These are phyloP conservation scores for Troides helena DNA, from an alignment of 2,888 invertebrate genomes.

Conservation along the genomic window DNA sequence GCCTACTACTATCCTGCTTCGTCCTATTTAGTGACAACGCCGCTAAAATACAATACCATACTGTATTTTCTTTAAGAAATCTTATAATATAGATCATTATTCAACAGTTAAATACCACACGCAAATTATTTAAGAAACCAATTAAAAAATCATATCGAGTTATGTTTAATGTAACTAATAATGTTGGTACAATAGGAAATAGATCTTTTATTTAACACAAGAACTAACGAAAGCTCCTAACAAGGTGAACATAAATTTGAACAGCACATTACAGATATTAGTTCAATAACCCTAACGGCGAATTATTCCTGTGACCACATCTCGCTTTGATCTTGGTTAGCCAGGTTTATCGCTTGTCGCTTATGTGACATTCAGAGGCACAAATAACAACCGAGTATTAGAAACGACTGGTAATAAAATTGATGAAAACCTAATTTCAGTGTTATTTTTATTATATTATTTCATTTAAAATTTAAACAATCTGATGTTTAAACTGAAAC, in stretches of 20 bases:
- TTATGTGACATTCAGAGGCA: slow-evolving; percentile 3
- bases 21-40: slow-evolving; percentile 12
- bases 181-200: neutral
- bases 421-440: neutral
- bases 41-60: neutral
- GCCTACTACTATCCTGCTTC: slow-evolving; percentile 28
- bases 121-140: neutral
- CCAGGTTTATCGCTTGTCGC: slow-evolving; percentile 11
- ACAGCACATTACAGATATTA: slow-evolving; percentile 12
- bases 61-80: neutral
- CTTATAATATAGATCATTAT: neutral
- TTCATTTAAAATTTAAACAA: too few species aligned
- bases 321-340: slow-evolving; percentile 19
- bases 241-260: slow-evolving; percentile 1
- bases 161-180: neutral
- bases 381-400: slow-evolving; percentile 6
- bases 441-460: neutral
- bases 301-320: slow-evolving; percentile 18
- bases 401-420: neutral
- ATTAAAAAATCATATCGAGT: neutral
- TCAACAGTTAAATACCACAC: neutral
- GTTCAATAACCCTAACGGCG: slow-evolving; percentile 13
- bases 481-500: too few species aligned
- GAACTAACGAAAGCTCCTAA: neutral
- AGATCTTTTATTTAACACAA: neutral